phyloP scores from a whole-genome alignment of 2,113 vertebrate genomes.

The Elanus axillaris region DNA sequence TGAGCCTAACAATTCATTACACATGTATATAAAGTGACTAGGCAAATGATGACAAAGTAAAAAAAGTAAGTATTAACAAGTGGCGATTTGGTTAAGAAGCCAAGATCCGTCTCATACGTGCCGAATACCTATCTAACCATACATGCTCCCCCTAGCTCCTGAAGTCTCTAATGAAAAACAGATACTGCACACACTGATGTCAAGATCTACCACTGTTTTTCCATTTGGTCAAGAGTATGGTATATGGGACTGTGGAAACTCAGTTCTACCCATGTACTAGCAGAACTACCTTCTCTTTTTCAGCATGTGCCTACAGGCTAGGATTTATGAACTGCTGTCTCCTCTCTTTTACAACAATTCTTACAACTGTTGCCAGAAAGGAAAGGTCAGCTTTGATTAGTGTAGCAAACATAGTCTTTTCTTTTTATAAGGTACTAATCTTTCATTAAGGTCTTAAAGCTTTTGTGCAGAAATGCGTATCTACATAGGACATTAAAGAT shows the following conservation, averaged over 20 bases:
- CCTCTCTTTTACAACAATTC: not conserved
- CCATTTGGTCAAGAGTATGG: not conserved
- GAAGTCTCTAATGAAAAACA: not conserved
- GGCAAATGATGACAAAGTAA: not conserved
- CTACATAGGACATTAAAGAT: not conserved
- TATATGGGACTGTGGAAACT: not conserved
- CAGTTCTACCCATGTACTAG: not conserved
- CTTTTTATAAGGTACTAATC: not conserved
- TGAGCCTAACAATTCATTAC: not conserved
- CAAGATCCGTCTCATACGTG: not conserved
- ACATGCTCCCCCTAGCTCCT: not conserved
- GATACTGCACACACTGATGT: not conserved
- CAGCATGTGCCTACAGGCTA: not conserved
- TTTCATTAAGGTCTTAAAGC: not conserved
- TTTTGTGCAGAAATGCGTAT: not conserved
- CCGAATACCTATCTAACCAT: not conserved
- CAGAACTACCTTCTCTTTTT: not conserved
- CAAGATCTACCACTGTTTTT: not conserved
- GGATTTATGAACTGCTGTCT: not conserved
- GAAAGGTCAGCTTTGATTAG: not conserved
- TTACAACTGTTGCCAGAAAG: not conserved
- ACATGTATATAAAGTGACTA: not conserved
- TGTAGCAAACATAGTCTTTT: not conserved
- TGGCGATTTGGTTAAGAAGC: not conserved
- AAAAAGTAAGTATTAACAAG: not conserved